These are phyloP conservation scores for Burhinus bistriatus DNA, from an alignment of 2,113 vertebrate genomes.

Conservation along the genomic window DNA sequence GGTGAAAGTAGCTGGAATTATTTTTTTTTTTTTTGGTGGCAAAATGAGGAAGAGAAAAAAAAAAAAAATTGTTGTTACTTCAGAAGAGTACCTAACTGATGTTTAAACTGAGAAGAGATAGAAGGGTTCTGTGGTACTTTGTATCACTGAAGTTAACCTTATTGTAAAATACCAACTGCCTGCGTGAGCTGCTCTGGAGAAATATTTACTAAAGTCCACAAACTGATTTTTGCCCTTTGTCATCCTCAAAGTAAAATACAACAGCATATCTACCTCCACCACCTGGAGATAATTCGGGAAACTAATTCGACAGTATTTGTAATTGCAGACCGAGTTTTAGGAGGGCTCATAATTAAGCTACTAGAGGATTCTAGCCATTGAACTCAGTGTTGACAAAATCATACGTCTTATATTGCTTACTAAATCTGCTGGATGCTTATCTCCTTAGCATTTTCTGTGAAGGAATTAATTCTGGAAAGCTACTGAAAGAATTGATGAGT, in stretches of 20 bases:
- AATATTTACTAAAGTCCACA: background rate
- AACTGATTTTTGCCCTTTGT: background rate
- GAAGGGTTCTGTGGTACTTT: background rate
- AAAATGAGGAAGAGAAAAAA: background rate
- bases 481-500: background rate
- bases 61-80: background rate
- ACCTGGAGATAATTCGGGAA: background rate
- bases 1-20: background rate
- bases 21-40: background rate
- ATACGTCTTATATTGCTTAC: background rate
- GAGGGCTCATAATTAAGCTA: background rate
- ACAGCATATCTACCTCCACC: background rate
- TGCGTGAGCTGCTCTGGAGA: background rate
- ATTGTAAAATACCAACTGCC: background rate
- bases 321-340: background rate
- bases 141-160: background rate
- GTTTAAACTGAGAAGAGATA: background rate
- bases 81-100: background rate
- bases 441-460: background rate
- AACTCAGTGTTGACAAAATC: background rate
- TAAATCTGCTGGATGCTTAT: background rate
- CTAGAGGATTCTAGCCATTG: background rate
- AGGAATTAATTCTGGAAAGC: slow-evolving; percentile 2
- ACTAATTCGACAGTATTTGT: background rate
- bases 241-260: background rate